phyloP scores from a whole-genome alignment of 2,797 vertebrate species.

The Diplodus sargus region DNA sequence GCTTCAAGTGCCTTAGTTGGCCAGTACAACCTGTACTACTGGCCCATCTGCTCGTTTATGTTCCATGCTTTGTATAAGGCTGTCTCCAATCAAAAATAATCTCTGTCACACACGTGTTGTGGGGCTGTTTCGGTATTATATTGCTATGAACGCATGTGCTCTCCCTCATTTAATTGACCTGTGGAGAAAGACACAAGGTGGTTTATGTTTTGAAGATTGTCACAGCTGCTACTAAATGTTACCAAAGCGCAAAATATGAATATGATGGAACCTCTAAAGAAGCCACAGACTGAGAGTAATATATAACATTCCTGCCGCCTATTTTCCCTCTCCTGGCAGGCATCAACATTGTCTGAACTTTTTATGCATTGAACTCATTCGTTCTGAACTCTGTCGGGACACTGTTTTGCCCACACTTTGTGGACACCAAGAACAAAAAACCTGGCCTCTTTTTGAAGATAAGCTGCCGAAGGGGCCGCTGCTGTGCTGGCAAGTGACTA shows the following conservation, averaged over 20 bases:
- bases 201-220: neutral
- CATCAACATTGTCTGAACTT: neutral
- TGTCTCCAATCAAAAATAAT: no score
- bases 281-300: neutral
- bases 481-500: conserved; percentile 84
- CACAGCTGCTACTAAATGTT: neutral
- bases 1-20: neutral
- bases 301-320: neutral
- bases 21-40: neutral
- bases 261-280: neutral
- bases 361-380: conserved; percentile 20
- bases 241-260: neutral
- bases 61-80: neutral
- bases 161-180: neutral
- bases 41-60: neutral
- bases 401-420: conserved; percentile 83
- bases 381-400: conserved; percentile 73
- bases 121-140: neutral
- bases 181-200: neutral
- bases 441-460: conserved; percentile 85
- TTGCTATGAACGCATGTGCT: neutral
- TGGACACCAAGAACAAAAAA: conserved; percentile 84
- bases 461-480: conserved; percentile 84
- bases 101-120: neutral
- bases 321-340: conserved; percentile 23